phyloP scores from a whole-genome alignment of 2,797 vertebrate genomes.

The Cossypha polioptera region DNA sequence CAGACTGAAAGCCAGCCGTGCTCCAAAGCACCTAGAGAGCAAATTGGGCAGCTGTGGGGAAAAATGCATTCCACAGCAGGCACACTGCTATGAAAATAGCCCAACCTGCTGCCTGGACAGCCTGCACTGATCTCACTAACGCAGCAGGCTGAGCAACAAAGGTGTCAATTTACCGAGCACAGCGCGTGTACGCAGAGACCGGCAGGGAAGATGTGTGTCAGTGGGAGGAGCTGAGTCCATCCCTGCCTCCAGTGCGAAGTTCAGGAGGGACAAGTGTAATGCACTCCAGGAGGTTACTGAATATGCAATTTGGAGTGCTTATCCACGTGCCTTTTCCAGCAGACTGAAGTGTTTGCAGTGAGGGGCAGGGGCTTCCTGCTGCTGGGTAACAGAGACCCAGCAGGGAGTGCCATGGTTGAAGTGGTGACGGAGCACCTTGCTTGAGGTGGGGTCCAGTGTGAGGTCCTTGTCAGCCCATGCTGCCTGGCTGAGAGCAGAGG shows the following conservation, averaged over 20 bases:
- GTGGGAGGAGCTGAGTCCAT: not conserved
- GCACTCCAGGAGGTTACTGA: not conserved
- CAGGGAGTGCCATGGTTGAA: not conserved
- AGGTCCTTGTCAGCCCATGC: rapidly evolving
- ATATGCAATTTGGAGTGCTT: not conserved
- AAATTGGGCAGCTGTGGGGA: not conserved
- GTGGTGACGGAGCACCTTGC: not conserved
- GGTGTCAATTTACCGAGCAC: not conserved
- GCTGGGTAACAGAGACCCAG: not conserved
- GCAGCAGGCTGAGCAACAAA: not conserved
- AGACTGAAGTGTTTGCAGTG: not conserved
- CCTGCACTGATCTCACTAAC: not conserved
- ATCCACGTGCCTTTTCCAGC: not conserved
- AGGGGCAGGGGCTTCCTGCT: not conserved
- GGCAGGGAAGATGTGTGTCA: rapidly evolving
- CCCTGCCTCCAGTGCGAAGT: not conserved
- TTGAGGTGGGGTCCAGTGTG: not conserved
- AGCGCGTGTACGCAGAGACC: rapidly evolving
- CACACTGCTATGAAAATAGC: not conserved
- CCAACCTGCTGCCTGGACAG: not conserved
- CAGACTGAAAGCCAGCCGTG: not conserved
- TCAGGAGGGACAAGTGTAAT: not conserved
- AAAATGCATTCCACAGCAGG: not conserved
- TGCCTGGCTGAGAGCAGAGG: not conserved
- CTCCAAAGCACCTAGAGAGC: not conserved